Evolutionary conservation across 2,113 vertebrate species (phyloP).

Genomic region (Xiphias gladius): DNA sequence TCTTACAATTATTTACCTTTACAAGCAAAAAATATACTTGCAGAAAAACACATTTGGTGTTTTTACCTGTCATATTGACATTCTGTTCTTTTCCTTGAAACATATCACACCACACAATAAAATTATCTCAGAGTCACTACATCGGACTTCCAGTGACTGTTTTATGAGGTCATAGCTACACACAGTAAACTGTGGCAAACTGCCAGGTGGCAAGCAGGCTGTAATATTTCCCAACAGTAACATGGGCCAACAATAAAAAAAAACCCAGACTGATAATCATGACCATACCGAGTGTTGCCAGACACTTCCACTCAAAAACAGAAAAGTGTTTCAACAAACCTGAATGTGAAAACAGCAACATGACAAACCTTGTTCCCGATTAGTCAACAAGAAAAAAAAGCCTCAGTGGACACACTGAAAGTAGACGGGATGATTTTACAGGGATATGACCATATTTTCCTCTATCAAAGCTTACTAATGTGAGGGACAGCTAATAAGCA

Average conservation of each 20-base stretch:
- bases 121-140: background rate
- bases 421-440: background rate
- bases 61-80: background rate
- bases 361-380: background rate
- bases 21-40: too few relatives aligned
- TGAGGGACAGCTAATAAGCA: background rate
- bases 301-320: background rate
- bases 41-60: background rate
- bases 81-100: background rate
- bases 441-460: background rate
- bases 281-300: slow-evolving; percentile 12
- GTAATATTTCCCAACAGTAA: slow-evolving; percentile 3
- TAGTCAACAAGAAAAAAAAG: background rate
- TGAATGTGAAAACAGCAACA: background rate
- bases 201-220: background rate
- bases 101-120: background rate
- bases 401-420: background rate
- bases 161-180: slow-evolving; percentile 30
- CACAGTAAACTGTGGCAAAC: slow-evolving; percentile 5
- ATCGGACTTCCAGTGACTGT: background rate
- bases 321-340: background rate
- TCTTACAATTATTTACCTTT: too few relatives aligned
- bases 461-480: background rate
- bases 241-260: background rate
- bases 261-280: slow-evolving; percentile 13